phyloP scores from a whole-genome alignment of 1,140 invertebrate genomes.

The Drosophila serrata region DNA sequence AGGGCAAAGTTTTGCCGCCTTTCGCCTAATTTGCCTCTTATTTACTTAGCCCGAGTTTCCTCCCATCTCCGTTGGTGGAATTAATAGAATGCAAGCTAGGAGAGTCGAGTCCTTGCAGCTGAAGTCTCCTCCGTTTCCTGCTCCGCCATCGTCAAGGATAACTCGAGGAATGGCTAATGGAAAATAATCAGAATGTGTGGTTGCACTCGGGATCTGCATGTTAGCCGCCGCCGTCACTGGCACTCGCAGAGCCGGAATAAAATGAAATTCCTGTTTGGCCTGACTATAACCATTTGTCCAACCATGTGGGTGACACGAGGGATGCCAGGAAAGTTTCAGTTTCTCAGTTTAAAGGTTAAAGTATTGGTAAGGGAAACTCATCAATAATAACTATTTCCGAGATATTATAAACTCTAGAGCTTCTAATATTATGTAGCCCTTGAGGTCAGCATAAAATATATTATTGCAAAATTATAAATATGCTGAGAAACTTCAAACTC shows the following conservation, averaged over 20 bases:
- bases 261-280: conserved; percentile 53
- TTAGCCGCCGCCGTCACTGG: conserved; percentile 35
- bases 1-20: conserved; percentile 38
- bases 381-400: not conserved
- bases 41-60: conserved; percentile 54
- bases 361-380: not conserved
- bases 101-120: conserved; percentile 11
- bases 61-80: conserved; percentile 26
- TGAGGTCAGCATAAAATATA: not conserved
- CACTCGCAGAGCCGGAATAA: conserved; percentile 36
- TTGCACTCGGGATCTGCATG: conserved; percentile 38
- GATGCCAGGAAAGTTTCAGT: not conserved
- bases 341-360: not conserved
- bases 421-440: no score
- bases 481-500: not conserved
- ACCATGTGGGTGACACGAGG: conserved; percentile 19
- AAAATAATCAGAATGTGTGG: conserved; percentile 53
- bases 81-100: conserved; percentile 49
- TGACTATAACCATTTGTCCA: conserved; percentile 42
- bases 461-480: not conserved
- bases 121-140: not conserved
- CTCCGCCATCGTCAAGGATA: conserved; percentile 2
- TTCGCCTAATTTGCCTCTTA: conserved; percentile 64
- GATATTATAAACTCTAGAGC: not conserved
- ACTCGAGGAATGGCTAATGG: conserved; percentile 46